phyloP scores from a whole-genome alignment of 1,140 invertebrate genomes.

The Ruditapes philippinarum region DNA sequence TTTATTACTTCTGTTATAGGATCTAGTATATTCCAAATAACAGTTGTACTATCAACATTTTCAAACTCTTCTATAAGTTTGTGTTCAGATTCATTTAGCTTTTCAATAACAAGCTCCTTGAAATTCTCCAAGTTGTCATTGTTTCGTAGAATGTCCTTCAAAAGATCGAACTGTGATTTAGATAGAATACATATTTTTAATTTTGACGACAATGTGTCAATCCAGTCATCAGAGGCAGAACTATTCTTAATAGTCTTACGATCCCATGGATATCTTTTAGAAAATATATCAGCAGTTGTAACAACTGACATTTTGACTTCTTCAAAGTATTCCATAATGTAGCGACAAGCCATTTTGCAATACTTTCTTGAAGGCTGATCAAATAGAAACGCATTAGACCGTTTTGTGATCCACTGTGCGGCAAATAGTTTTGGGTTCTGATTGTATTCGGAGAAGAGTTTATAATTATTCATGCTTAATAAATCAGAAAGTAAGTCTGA shows the following conservation, averaged over 20 bases:
- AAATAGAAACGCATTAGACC: background rate
- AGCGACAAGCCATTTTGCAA: background rate
- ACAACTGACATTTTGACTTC: background rate
- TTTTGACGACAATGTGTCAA: too few species aligned
- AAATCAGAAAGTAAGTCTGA: background rate
- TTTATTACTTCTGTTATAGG: too few species aligned
- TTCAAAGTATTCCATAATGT: background rate
- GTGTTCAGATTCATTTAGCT: background rate
- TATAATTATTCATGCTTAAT: background rate
- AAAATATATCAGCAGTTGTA: background rate
- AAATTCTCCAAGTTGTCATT: background rate
- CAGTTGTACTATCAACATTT: background rate
- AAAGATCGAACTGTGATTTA: background rate
- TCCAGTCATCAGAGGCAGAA: background rate
- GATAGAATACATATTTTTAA: background rate
- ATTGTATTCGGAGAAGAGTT: background rate
- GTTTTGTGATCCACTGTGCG: background rate
- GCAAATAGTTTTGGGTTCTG: background rate
- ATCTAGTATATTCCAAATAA: background rate
- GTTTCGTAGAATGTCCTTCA: background rate
- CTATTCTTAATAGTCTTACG: background rate
- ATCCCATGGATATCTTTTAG: background rate
- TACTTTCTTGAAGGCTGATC: background rate
- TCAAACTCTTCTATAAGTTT: background rate
- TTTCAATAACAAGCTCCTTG: background rate